These are phyloP conservation scores for Mamestra brassicae DNA, from an alignment of 2,888 invertebrate species.

Conservation along the genomic window DNA sequence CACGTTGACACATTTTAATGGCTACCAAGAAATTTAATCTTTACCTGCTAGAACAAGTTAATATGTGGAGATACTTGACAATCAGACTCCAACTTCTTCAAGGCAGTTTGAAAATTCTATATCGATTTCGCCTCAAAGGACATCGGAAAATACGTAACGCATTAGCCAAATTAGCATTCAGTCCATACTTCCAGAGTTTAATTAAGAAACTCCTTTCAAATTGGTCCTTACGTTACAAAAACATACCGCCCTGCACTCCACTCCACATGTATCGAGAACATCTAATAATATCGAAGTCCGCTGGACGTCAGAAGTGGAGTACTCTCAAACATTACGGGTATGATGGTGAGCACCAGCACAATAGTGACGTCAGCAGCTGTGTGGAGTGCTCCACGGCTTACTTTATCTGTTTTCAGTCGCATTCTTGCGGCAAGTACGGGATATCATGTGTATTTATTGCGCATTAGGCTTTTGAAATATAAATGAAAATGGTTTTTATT, in stretches of 20 bases:
- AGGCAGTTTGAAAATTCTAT: not conserved
- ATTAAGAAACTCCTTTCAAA: slow-evolving; percentile 5
- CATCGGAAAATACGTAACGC: not conserved
- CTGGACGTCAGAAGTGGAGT: slow-evolving; percentile 27
- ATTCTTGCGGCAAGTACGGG: slow-evolving; percentile 71
- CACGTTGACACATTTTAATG: slow-evolving; percentile 41
- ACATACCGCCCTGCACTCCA: slow-evolving; percentile 8
- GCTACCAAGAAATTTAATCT: slow-evolving; percentile 25
- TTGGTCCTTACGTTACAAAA: slow-evolving; percentile 2
- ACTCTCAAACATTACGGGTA: slow-evolving; percentile 38
- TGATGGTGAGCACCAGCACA: slow-evolving; percentile 50
- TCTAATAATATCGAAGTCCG: slow-evolving; percentile 41
- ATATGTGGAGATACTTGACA: not conserved
- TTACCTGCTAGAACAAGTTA: slow-evolving; percentile 20
- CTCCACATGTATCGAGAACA: slow-evolving; percentile 28
- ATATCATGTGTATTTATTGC: slow-evolving; percentile 75
- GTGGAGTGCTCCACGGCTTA: slow-evolving; percentile 68
- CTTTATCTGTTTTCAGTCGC: slow-evolving; percentile 83
- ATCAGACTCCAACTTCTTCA: not conserved
- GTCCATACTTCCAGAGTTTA: not conserved
- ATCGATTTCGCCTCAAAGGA: not conserved
- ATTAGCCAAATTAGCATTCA: not conserved
- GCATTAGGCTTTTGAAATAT: slow-evolving; percentile 26
- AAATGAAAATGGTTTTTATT: not conserved
- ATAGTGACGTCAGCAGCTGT: slow-evolving; percentile 78